Evolutionary conservation across 2,113 vertebrate genomes (phyloP), one percentile per base, ranked within the genome.

Genomic region (Stegastes partitus): DNA sequence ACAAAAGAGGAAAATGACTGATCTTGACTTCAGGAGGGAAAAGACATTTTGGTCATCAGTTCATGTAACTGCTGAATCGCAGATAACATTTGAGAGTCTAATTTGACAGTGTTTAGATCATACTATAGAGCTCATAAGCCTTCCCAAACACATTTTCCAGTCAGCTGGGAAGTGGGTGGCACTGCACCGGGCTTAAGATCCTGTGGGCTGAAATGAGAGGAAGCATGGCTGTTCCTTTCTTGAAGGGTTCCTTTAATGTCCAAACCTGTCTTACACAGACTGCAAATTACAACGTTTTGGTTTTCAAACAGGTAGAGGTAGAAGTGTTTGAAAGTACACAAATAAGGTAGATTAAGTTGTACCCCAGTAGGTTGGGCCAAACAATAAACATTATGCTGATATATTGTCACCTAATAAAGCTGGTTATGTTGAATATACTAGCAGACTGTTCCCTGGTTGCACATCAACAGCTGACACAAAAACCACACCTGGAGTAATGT

Each of bases 131-230:
- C 45, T 67, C 62, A 59, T 15, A 44, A 28, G 58, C 76, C 45
- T 78, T 68, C 59, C 74, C 47, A 74, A 58, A 72, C 63, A 77
- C 78, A 67, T 84, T 77, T 26, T 12, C 62, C 72, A 69, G 85
- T 90, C 75, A 84, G 75, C 82, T 85, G 84, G 82, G 63, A 73
- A 51, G 89, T 90, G 86, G 82, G 86, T 83, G 86, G 82, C 47
- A 64, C 65, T 77, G 77, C 69, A 37, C 66, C 1, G 47, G 42
- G 64, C 55, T 63, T 11, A 26, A 78, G 66, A 83, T 69, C 23
- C 51, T 80, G 75, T 88, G 72, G 79, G 79, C 62, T 82, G 67
- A 66, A 28, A 75, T 45, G 37, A 68, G 23, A 80, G 37, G 16
- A 51, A 79, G 58, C 53, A 64, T 72, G 64, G 42, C 79, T 82